Base-by-base conservation (phyloP, 2,797 vertebrate genomes). In the Rhinophrynus dorsalis region DNA sequence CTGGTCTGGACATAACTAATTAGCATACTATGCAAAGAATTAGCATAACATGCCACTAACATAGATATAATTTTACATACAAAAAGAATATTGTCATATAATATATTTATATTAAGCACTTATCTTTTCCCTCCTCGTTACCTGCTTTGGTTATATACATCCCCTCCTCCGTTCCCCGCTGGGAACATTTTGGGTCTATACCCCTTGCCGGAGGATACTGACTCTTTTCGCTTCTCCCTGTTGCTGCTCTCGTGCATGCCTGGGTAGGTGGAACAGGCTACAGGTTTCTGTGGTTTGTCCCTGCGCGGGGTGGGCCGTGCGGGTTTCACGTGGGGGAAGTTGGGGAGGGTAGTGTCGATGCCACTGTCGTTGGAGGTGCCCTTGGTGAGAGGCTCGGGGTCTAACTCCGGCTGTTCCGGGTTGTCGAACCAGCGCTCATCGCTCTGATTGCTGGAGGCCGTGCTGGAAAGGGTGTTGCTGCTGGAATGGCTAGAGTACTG, bases 401-500 rank as follows among this genome's bases (percentile, higher is more conserved):
- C 92, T 0, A 87, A 80, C 26, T 95, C 94, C 0, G 78, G 62
- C 0, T 88, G 80, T 62, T 96, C 93, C 0, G 86, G 82, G 0
- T 85, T 81, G 26, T 96, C 95, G 0, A 93, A 95, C 95, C 95
- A 97, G 55, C 94, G 92, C 56, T 97, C 96, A 0, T 97, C 95
- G 0, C 95, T 96, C 85, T 96, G 94, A 82, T 85, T 84, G 85
- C 95, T 97, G 83, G 95, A 97, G 0, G 95, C 91, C 2, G 93
- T 96, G 40, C 96, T 98, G 80, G 96, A 97, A 29, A 97, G 86
- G 0, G 95, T 98, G 81, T 95, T 97, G 64, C 94, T 98, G 90
- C 96, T 96, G 81, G 95, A 96, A 81, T 95, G 94, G 78, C 95
- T 97, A 30, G 95, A 98, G 78, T 94, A 95, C 37, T 91, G 94